Conservation (phyloP, 2,888 invertebrate species). For the Aporophyla nigra region DNA sequence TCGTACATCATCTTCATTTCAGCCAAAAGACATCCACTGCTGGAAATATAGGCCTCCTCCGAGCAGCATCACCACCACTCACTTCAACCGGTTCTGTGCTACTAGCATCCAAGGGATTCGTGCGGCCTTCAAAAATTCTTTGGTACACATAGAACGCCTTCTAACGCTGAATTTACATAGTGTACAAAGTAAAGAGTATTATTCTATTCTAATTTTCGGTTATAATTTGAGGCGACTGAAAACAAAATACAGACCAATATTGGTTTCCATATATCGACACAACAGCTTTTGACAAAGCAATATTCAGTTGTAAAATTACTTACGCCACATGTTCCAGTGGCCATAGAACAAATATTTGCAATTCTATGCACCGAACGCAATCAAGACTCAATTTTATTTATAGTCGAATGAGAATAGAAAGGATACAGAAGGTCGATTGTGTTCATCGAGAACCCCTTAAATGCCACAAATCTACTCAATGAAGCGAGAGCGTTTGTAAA, state of each 20-base stretch:
- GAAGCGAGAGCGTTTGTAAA: background rate
- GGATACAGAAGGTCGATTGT: background rate
- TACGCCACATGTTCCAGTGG: slow-evolving; percentile 45
- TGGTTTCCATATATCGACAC: slow-evolving; percentile 12
- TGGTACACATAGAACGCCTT: background rate
- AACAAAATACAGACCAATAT: slow-evolving; percentile 11
- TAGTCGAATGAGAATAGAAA: background rate
- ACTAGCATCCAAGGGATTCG: background rate
- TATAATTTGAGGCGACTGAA: background rate
- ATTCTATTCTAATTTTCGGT: background rate
- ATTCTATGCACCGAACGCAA: slow-evolving; percentile 70
- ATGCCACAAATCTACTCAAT: background rate
- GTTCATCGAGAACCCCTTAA: background rate
- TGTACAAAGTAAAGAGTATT: background rate
- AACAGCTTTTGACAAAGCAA: slow-evolving; percentile 26
- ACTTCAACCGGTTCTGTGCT: no score
- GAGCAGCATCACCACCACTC: background rate
- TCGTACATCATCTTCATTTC: background rate
- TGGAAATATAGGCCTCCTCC: no score
- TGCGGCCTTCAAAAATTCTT: background rate
- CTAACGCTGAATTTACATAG: background rate
- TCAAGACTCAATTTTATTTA: slow-evolving; percentile 68
- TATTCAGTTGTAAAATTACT: slow-evolving; percentile 46
- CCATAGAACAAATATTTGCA: slow-evolving; percentile 60
- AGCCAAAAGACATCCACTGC: background rate